A percentile compares a stretch with the other conserved stretches of the same genome.
Conservation (phyloP, 2,888 invertebrate genomes). For the Chrysolina americana region DNA sequence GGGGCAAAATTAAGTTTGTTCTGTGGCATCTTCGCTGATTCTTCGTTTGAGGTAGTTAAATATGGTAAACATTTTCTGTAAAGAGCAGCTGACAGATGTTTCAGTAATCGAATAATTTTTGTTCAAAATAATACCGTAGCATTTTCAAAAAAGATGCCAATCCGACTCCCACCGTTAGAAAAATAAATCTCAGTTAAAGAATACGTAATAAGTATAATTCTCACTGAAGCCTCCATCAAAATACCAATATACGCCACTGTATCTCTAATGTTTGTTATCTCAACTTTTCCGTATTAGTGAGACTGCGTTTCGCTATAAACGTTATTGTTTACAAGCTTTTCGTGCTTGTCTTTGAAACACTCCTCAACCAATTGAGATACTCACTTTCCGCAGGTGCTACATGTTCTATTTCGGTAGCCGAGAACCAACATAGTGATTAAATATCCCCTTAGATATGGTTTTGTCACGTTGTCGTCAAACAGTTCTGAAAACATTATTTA, state of each 20-base stretch:
- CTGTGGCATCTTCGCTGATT: no score
- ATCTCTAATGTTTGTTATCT: constrained; percentile 28
- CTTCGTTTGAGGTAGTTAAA: no score
- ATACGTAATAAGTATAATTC: no score
- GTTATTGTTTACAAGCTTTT: constrained; percentile 23
- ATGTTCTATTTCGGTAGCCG: constrained; percentile 5
- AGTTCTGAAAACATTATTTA: constrained; percentile 16
- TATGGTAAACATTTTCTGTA: no score
- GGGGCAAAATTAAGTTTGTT: no score
- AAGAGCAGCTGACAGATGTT: no score
- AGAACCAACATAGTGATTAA: background rate
- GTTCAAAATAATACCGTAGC: no score
- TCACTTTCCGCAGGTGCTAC: constrained; percentile 11
- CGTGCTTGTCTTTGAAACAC: constrained; percentile 15
- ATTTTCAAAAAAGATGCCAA: no score
- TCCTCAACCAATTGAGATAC: background rate
- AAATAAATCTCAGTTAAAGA: no score
- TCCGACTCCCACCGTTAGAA: no score
- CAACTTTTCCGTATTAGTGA: constrained; percentile 39
- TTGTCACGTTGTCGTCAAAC: constrained; percentile 15
- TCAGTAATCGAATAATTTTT: no score
- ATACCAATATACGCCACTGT: background rate
- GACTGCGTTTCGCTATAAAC: constrained; percentile 37
- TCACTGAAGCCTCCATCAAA: background rate
- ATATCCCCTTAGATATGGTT: background rate